These are phyloP conservation scores for Dendrocopos noguchii DNA, from an alignment of 2,113 vertebrate genomes.

Conservation along the genomic window DNA sequence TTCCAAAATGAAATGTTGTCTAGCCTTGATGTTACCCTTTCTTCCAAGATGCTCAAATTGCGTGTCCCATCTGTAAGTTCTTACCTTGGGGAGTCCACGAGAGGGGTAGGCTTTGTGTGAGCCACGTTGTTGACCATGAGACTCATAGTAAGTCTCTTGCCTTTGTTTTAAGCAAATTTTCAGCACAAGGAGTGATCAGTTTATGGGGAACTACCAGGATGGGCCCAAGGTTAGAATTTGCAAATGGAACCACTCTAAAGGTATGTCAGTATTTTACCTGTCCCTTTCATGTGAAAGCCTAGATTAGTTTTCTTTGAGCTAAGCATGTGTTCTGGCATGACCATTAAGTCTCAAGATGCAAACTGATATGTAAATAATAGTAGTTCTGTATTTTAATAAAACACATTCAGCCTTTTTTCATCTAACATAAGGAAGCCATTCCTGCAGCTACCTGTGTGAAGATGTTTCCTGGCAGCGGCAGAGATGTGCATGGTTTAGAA, in stretches of 20 bases:
- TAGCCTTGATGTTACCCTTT: conserved; percentile 16
- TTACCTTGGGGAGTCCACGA: conserved; percentile 55
- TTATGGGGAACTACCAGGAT: conserved; percentile 78
- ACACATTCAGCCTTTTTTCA: neutral
- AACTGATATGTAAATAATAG: neutral
- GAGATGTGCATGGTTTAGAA: conserved; percentile 11
- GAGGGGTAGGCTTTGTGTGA: conserved; percentile 57
- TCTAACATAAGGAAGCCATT: conserved; percentile 5
- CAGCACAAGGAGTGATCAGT: conserved; percentile 78
- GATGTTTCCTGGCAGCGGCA: conserved; percentile 13
- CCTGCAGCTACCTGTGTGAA: neutral
- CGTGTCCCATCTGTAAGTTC: conserved; percentile 50
- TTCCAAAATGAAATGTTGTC: neutral
- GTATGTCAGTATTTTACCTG: conserved; percentile 66
- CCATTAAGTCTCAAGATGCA: neutral
- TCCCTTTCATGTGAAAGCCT: conserved; percentile 58
- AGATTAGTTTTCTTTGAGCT: conserved; percentile 14
- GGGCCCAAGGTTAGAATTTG: conserved; percentile 81
- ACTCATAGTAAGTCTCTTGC: conserved; percentile 69
- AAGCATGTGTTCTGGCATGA: conserved; percentile 56
- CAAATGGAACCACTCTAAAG: conserved; percentile 65
- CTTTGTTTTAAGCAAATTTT: conserved; percentile 78
- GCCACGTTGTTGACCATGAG: conserved; percentile 56
- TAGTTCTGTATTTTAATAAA: conserved; percentile 14
- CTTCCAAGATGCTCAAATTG: conserved; percentile 40